Evolutionary conservation across 2,797 vertebrate genomes (phyloP), one percentile per base, ranked within the genome.

Genomic region (Distichodus sexfasciatus): DNA sequence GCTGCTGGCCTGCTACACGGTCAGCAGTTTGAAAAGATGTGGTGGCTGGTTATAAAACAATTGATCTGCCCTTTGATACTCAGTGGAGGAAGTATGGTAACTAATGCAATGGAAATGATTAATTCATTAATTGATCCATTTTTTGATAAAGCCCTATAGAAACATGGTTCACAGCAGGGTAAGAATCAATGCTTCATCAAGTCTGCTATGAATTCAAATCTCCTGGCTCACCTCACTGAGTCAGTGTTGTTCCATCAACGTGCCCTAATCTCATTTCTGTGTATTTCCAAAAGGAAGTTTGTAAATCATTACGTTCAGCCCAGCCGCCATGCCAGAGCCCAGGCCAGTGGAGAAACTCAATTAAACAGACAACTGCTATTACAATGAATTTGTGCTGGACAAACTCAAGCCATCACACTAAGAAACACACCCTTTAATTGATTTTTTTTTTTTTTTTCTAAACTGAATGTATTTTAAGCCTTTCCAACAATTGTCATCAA

Each of bases 301-400:
- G 60, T 70, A 66, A 71, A 66, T 59, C 38, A 65, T 64, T 47
- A 29, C 31, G 48, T 55, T 66, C 62, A 44, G 43, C 7, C 43
- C 40, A 61, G 46, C 15, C 40, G 36, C 41, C 43, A 26, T 53
- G 38, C 68, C 31, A 62, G 59, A 31, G 28, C n/a, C 47, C 60
- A 57, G 36, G 14, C 53, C 36, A 5, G 54, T 31, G 12, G 41
- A 59, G 43, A 64, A 78, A 69, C 10, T 21, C n/a, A 61, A 69
- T 71, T 71, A 69, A 60, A 68, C 28, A 23, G 36, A 66, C 40
- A 44, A 23, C 26, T 28, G 35, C 26, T 21, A 63, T 63, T 47
- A 53, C 59, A 71, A 73, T 6, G 21, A 57, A 75, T 69, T 43
- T 21, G 6, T 29, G 44, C 26, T 63, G 48, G 50, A 74, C 64